Base-by-base conservation (phyloP, 2,888 invertebrate species). In the Rhingia campestris region DNA sequence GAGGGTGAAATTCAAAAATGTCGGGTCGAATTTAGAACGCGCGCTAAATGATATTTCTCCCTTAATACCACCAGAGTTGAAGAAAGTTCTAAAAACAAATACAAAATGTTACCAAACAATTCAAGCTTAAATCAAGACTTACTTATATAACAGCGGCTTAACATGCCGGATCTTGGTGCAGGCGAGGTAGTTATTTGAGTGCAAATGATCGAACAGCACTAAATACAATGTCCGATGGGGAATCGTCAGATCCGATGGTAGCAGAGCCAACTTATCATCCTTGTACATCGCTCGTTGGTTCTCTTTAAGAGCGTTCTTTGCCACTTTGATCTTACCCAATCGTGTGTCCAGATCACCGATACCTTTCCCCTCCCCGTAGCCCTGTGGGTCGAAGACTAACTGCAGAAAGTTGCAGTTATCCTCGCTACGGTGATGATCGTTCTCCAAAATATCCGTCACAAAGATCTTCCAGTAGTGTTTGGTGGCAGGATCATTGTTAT, bases 401-500 rank as follows among this genome's bases (percentile, higher is more conserved):
- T 97, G 97, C 5, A 98, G 92, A 80, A 96, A 95, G 90, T 97
- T 95, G 90, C 98, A 98, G 88, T 96, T 95, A 63, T 95, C 94
- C 86, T 95, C 95, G 10, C 94, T 93, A 81, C 94, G 93, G 61
- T 95, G 95, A 86, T 93, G 93, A 86, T 94, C 95, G 0, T 94
- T 93, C 88, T 97, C 96, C 53, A 97, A 94, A 86, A 97, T 96
- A 88, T 98, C 98, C 0, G 97, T 97, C 22, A 96, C 96, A 89
- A 95, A 97, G 67, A 98, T 94, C 89, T 97, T 96, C 98, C 98
- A 98, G 70, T 94, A 94, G 89, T 98, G 97, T 88, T 95, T 93
- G 0, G 96, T 96, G 7, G 35, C 70, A 0, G 89, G 1, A 92
- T 93, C 82, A 91, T 81, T 54, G 93, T 69, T 30, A 0, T 81